Conservation (phyloP, 2,797 vertebrate species). For the Lepus oiostolus region DNA sequence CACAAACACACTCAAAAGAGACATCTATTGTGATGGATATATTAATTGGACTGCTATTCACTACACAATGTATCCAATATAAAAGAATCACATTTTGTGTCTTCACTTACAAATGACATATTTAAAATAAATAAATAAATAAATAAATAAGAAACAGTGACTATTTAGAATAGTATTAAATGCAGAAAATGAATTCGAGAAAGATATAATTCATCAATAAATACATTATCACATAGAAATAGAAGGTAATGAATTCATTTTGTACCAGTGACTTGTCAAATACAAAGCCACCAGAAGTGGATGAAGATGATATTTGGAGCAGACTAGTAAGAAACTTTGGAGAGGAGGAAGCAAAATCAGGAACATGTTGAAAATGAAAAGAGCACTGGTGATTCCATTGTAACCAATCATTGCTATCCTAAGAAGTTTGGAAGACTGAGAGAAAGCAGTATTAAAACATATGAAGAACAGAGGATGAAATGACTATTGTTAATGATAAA, state of each 20-base stretch:
- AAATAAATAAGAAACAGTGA: too few species aligned
- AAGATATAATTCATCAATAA: background rate
- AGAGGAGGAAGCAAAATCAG: background rate
- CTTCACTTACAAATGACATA: too few species aligned
- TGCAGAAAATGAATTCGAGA: background rate
- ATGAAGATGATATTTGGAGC: background rate
- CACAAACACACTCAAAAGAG: background rate
- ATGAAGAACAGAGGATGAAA: background rate
- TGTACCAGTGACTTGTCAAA: background rate
- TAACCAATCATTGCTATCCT: background rate
- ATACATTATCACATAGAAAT: background rate
- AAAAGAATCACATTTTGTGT: too few species aligned
- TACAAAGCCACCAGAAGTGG: background rate
- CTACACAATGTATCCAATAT: background rate
- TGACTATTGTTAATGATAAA: too few species aligned
- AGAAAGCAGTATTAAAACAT: background rate
- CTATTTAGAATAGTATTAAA: background rate
- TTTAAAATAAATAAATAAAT: too few species aligned
- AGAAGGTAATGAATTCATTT: background rate
- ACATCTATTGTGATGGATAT: background rate
- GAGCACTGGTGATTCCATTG: background rate
- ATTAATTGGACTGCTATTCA: background rate
- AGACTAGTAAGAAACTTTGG: background rate
- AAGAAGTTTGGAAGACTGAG: background rate
- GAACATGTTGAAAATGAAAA: background rate